phyloP scores from a whole-genome alignment of 1,140 invertebrate species.

The Copidosoma floridanum region DNA sequence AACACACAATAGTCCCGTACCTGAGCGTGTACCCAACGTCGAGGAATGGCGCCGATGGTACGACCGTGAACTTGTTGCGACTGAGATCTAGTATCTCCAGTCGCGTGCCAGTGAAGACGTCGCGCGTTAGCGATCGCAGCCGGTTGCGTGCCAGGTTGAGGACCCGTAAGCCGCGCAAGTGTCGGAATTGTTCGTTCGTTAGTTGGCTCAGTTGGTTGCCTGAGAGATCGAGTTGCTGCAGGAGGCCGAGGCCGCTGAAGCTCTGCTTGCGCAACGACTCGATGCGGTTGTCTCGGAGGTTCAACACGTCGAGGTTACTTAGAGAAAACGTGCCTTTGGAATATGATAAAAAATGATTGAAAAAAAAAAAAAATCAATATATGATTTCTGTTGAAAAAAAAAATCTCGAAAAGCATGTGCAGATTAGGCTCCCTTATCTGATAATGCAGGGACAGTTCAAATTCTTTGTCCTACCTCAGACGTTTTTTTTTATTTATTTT shows the following conservation, averaged over 20 bases:
- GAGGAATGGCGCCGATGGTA: slow-evolving; percentile 69
- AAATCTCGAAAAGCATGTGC: too few relatives aligned
- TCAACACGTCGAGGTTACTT: slow-evolving; percentile 69
- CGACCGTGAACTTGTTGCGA: slow-evolving; percentile 73
- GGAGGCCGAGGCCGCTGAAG: slow-evolving; percentile 68
- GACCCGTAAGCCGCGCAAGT: slow-evolving; percentile 71
- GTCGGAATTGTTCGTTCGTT: slow-evolving; percentile 79
- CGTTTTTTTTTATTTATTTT: too few relatives aligned
- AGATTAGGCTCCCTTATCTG: too few relatives aligned
- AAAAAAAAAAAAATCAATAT: too few relatives aligned
- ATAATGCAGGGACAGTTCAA: too few relatives aligned
- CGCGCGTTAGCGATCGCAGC: slow-evolving; percentile 71
- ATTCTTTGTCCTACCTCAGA: too few relatives aligned
- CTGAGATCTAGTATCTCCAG: slow-evolving; percentile 79
- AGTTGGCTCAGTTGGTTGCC: slow-evolving; percentile 75
- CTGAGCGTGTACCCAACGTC: slow-evolving; percentile 75
- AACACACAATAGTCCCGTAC: slow-evolving; percentile 51
- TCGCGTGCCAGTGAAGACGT: slow-evolving; percentile 77
- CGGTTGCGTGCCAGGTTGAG: slow-evolving; percentile 76
- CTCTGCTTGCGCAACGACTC: slow-evolving; percentile 70
- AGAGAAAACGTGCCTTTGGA: slow-evolving; percentile 51
- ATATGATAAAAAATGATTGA: too few relatives aligned
- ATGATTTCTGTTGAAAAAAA: too few relatives aligned
- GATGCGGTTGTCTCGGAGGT: slow-evolving; percentile 73
- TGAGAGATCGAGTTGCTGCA: slow-evolving; percentile 79